Evolutionary conservation across 1,140 invertebrate genomes (phyloP).

Genomic region (Drosophila suzukii): DNA sequence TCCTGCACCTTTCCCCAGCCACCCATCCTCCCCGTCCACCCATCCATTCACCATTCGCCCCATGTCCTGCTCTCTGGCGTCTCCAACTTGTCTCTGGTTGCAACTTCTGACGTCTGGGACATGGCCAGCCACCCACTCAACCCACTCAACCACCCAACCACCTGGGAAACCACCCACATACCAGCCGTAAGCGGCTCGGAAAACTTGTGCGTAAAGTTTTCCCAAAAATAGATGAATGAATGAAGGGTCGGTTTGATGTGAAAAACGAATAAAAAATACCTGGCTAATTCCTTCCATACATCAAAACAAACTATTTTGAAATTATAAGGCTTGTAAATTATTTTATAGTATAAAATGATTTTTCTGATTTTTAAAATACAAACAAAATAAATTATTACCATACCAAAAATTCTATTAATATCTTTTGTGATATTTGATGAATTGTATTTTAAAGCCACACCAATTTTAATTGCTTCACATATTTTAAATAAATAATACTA

Average conservation of each 20-base stretch:
- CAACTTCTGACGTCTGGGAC: slow-evolving; percentile 42
- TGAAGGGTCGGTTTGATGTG: not conserved
- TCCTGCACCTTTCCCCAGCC: slow-evolving; percentile 13
- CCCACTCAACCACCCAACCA: not conserved
- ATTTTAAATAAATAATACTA: too few species aligned
- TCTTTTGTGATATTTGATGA: too few species aligned
- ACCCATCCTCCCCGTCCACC: not conserved
- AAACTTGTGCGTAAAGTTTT: slow-evolving; percentile 37
- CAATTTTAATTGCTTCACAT: too few species aligned
- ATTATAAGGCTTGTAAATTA: not conserved
- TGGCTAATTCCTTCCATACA: not conserved
- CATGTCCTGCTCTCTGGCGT: slow-evolving; percentile 12
- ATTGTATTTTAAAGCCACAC: too few species aligned
- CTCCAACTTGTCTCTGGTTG: slow-evolving; percentile 54
- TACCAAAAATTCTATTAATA: too few species aligned
- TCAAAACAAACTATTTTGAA: not conserved
- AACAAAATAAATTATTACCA: too few species aligned
- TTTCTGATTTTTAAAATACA: too few species aligned
- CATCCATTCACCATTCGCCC: not conserved
- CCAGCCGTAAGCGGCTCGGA: slow-evolving; percentile 5
- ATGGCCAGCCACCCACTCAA: slow-evolving; percentile 1
- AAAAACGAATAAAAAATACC: not conserved
- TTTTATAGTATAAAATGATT: too few species aligned
- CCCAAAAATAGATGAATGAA: slow-evolving; percentile 5
- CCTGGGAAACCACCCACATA: not conserved